These are phyloP conservation scores for Tympanuchus pallidicinctus DNA, from an alignment of 2,113 vertebrate species.

Conservation along the genomic window DNA sequence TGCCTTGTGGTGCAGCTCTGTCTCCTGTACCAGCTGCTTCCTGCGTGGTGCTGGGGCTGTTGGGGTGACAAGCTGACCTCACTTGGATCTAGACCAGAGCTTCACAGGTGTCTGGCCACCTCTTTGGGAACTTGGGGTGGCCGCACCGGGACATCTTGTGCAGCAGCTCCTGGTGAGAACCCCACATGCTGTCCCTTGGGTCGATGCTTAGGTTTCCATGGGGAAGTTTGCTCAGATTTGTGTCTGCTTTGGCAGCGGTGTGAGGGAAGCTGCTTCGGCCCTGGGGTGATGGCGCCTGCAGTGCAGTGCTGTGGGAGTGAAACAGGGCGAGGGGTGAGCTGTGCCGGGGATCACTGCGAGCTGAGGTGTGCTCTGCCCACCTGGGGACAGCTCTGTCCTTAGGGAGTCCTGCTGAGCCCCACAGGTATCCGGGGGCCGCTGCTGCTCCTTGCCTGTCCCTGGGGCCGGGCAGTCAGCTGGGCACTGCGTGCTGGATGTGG, in stretches of 20 bases:
- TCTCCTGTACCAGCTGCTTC: background rate
- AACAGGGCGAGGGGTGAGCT: too few relatives aligned
- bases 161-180: background rate
- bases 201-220: background rate
- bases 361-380: background rate
- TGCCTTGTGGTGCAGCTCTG: background rate
- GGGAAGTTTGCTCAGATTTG: accelerated
- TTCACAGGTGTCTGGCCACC: background rate
- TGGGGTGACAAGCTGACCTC: too few relatives aligned
- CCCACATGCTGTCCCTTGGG: accelerated
- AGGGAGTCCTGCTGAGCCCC: background rate
- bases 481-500: accelerated
- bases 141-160: background rate
- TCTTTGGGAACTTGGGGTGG: background rate
- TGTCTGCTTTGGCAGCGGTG: background rate
- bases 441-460: background rate
- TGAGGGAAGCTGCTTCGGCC: background rate
- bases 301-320: background rate
- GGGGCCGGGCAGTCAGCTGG: accelerated
- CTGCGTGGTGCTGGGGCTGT: accelerated
- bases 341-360: background rate
- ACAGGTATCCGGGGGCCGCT: accelerated
- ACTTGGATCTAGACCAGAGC: background rate
- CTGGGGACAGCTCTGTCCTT: accelerated
- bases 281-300: background rate